These are phyloP conservation scores for Drosophila subsilvestris DNA, from an alignment of 2,888 invertebrate species.

Conservation along the genomic window DNA sequence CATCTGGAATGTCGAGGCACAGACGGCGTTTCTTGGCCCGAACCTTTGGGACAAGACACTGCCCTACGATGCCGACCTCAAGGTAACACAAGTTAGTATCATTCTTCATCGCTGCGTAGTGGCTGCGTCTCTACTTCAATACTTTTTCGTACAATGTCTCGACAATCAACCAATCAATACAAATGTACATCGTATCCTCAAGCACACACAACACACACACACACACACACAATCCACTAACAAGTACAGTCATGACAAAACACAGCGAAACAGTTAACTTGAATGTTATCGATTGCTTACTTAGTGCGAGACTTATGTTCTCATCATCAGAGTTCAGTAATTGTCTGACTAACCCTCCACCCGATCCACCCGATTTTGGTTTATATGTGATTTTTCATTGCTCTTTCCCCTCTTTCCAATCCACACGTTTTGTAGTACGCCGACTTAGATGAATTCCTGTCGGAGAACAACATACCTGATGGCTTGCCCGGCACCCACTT, in stretches of 20 bases:
- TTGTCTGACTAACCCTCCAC: slow-evolving; percentile 37
- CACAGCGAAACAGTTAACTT: slow-evolving; percentile 47
- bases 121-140: slow-evolving; percentile 69
- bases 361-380: neutral
- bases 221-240: slow-evolving; percentile 16
- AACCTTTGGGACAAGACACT: slow-evolving; percentile 98
- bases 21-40: slow-evolving; percentile 97
- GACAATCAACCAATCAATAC: slow-evolving; percentile 18
- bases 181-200: slow-evolving; percentile 1
- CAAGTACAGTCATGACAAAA: slow-evolving; percentile 39
- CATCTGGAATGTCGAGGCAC: slow-evolving; percentile 95
- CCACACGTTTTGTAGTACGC: slow-evolving; percentile 90
- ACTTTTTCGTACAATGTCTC: slow-evolving; percentile 40
- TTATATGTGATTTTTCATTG: slow-evolving; percentile 6
- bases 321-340: slow-evolving; percentile 59
- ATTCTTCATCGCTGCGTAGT: slow-evolving; percentile 81
- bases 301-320: slow-evolving; percentile 77
- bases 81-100: slow-evolving; percentile 91
- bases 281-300: slow-evolving; percentile 62
- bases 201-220: slow-evolving; percentile 35
- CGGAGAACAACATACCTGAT: slow-evolving; percentile 97
- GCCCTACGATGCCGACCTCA: slow-evolving; percentile 97
- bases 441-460: slow-evolving; percentile 98
- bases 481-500: slow-evolving; percentile 87
- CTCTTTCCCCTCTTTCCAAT: slow-evolving; percentile 18